Conservation (phyloP, 2,797 vertebrate genomes). For the Denticeps clupeoides region DNA sequence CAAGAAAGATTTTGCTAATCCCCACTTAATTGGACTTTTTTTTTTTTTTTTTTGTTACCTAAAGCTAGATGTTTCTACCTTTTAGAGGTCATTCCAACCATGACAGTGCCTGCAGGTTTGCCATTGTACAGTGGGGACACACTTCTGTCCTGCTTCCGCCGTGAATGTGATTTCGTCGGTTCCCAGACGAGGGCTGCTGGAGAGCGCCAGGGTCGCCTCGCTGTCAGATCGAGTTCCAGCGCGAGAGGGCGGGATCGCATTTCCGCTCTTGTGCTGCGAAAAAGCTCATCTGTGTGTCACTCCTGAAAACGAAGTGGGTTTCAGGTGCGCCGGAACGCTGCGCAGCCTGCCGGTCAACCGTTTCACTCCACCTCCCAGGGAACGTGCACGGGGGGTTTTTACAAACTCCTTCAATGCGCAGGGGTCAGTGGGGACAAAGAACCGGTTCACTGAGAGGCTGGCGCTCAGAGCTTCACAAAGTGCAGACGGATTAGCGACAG, state of each 20-base stretch:
- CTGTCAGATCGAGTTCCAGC: conserved; percentile 28
- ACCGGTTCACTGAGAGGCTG: no score
- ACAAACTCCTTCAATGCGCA: background rate
- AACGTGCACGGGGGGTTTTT: no score
- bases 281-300: conserved; percentile 9
- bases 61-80: no score
- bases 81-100: no score
- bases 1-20: conserved; percentile 44
- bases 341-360: conserved; percentile 5
- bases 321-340: conserved; percentile 18
- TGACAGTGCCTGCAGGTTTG: no score
- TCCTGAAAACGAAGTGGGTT: conserved; percentile 20
- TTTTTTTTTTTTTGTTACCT: conserved; percentile 12
- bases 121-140: background rate
- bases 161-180: background rate
- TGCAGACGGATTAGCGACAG: no score
- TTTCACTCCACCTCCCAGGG: background rate
- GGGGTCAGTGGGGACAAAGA: background rate
- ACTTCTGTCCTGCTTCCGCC: background rate
- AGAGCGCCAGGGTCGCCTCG: conserved; percentile 8
- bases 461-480: no score
- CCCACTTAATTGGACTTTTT: conserved; percentile 38
- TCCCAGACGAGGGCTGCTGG: conserved; percentile 13
- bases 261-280: conserved; percentile 25
- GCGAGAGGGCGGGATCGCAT: conserved; percentile 32